Conservation (phyloP, 2,797 vertebrate genomes). For the Balearica regulorum region DNA sequence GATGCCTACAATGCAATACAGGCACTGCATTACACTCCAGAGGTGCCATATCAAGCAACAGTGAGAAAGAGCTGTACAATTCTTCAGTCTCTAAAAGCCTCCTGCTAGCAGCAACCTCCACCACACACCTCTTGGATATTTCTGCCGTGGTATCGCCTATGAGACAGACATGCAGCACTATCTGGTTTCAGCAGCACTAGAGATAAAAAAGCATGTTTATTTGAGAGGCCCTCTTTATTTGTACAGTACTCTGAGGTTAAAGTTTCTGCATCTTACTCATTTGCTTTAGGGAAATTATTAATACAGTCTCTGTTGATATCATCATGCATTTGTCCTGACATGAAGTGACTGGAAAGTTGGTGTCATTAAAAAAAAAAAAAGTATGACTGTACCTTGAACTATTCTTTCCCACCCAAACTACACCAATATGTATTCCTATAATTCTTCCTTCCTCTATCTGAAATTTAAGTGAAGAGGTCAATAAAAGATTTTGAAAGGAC, state of each 20-base stretch:
- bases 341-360: background rate
- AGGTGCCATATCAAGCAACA: background rate
- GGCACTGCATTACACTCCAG: background rate
- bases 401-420: background rate
- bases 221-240: background rate
- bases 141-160: background rate
- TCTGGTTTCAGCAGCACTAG: background rate
- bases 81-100: background rate
- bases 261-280: background rate
- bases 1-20: background rate
- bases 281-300: background rate
- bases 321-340: background rate
- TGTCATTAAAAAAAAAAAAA: background rate
- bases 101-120: background rate
- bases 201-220: background rate
- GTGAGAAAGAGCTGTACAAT: background rate
- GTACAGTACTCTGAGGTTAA: background rate
- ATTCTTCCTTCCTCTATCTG: background rate
- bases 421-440: background rate
- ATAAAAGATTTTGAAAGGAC: background rate
- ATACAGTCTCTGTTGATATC: background rate
- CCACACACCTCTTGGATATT: background rate
- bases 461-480: background rate
- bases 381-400: background rate
- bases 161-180: background rate